Conservation (phyloP, 2,888 invertebrate species). For the Emesis furor region DNA sequence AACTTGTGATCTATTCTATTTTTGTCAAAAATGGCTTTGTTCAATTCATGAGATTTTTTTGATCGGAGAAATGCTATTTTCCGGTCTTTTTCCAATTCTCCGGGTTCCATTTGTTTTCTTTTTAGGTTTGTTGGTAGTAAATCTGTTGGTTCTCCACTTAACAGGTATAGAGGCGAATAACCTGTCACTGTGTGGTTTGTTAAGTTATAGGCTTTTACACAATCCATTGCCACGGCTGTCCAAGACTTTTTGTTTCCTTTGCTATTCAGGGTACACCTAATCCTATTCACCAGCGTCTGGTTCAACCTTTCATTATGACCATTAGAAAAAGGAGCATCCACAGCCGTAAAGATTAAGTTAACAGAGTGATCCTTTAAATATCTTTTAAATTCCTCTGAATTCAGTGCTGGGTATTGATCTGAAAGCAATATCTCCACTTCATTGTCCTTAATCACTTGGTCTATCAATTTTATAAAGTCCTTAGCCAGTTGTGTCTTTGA, state of each 20-base stretch:
- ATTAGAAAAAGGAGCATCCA: conserved; percentile 35
- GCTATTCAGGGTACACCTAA: conserved; percentile 36
- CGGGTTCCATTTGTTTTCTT: conserved; percentile 36
- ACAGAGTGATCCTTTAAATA: conserved; percentile 31
- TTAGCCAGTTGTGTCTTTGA: conserved; percentile 35
- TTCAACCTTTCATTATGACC: conserved; percentile 24
- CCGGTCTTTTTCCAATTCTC: conserved; percentile 31
- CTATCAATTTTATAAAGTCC: conserved; percentile 37
- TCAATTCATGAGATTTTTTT: conserved; percentile 41
- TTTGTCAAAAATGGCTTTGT: conserved; percentile 43
- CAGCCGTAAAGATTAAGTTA: conserved; percentile 31
- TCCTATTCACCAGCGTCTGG: conserved; percentile 30
- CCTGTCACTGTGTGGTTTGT: conserved; percentile 40
- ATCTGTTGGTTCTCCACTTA: conserved; percentile 37
- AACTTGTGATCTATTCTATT: conserved; percentile 48
- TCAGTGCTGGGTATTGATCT: conserved; percentile 37
- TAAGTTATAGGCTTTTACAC: conserved; percentile 35
- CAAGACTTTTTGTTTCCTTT: conserved; percentile 23
- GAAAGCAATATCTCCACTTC: conserved; percentile 37
- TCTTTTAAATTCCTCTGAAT: conserved; percentile 34
- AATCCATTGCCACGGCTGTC: conserved; percentile 34
- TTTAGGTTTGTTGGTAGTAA: conserved; percentile 28
- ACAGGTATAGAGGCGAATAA: conserved; percentile 35
- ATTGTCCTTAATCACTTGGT: conserved; percentile 32
- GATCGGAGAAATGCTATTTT: conserved; percentile 34